Evolutionary conservation across 2,797 vertebrate species (phyloP).

Genomic region (Gymnopithys bicolor): DNA sequence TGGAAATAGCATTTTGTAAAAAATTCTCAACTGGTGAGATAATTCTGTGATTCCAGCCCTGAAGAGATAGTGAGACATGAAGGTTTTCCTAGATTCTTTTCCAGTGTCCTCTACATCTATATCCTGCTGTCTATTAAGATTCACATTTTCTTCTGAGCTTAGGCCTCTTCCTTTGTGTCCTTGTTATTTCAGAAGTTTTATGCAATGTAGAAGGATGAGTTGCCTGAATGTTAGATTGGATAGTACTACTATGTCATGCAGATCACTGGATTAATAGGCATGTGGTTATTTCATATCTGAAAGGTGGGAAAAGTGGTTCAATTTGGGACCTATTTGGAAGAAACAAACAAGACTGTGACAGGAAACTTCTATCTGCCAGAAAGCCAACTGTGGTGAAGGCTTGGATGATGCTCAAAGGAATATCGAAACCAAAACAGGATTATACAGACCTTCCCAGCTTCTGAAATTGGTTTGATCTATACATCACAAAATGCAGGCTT

Average conservation of each 20-base stretch:
- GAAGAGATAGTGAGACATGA: neutral
- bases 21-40: neutral
- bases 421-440: neutral
- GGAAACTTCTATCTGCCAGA: neutral
- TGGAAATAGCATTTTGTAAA: neutral
- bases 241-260: neutral
- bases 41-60: neutral
- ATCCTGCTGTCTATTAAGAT: neutral
- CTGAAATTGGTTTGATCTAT: neutral
- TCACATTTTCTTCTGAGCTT: neutral
- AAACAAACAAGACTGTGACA: neutral
- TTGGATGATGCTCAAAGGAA: slow-evolving; percentile 2
- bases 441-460: neutral
- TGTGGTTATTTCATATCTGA: neutral
- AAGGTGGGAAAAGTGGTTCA: neutral
- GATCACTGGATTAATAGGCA: neutral
- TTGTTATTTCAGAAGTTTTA: neutral
- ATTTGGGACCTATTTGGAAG: neutral
- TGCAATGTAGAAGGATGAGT: neutral
- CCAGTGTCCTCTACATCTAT: neutral
- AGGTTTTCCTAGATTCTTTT: neutral
- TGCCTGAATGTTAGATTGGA: neutral
- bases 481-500: neutral
- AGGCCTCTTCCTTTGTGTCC: neutral
- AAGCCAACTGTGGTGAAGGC: neutral